Base-by-base conservation (phyloP, 2,113 vertebrate species). In the Tetraodon nigroviridis region DNA sequence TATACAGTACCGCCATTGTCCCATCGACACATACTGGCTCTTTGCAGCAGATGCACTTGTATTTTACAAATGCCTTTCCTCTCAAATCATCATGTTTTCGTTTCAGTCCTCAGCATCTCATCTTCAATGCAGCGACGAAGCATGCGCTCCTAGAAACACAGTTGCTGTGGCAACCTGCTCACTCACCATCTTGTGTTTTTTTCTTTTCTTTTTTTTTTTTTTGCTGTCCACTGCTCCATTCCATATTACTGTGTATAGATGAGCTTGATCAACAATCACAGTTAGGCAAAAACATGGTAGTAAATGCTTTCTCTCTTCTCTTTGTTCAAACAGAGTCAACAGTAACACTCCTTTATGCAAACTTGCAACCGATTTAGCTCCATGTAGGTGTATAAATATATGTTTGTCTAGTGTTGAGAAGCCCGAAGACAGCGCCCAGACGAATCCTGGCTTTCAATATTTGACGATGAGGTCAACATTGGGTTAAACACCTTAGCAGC, bases 161-260 rank as follows among this genome's bases (percentile, higher is more conserved):
- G 86, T 89, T 88, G 86, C 88, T 84, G 78, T 86, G 86, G 86
- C 78, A 89, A 88, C 88, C 83, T 83, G 81, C 84, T 86, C 86
- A 85, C 84, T 86, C 88, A 87, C 88, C 88, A 89, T 88, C 85
- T 89, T 87, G 88, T 88, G 81, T 84, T 88, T 84, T 87, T 45
- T 42, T 42, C 6, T 42, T 42, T 42, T 44, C 13, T 3, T 44
- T 44, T 11, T 44, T 44, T 11, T 44, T 17, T n/a, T n/a, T 46
- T 8, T 82, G 84, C 85, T 84, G 85, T 86, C 84, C 86, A 84
- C 73, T 79, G 81, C 78, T 82, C 81, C 82, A 65, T 81, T 83
- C 78, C 58, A 84, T 75, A 74, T 79, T 75, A 73, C 69, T 64
- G 75, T 62, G 78, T 76, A 80, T 73, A 78, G 76, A 70, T 67